Evolutionary conservation across 2,797 vertebrate genomes (phyloP), one percentile per base, ranked within the genome.

Genomic region (Microctenopoma stevenorrisi): DNA sequence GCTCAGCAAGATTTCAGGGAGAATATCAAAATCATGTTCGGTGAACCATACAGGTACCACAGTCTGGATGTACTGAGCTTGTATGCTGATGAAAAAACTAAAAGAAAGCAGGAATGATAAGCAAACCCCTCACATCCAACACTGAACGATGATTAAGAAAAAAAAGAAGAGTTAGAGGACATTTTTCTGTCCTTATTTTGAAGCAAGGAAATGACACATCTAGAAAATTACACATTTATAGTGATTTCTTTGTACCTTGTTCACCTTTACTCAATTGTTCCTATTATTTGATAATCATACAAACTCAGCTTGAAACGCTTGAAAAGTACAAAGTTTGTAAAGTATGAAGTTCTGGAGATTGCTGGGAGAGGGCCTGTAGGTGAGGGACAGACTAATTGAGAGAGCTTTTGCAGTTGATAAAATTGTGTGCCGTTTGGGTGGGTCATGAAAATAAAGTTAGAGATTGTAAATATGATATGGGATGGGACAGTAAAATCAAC

Each of bases 291-390:
- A 12, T 44, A 44, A 16, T 40, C 38, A 40, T 50, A 46, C n/a
- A 67, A 79, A 68, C 44, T 76, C 40, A 66, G 73, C 35, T 49
- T 52, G 48, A 66, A 77, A 75, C 64, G 74, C 82, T 60, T 74
- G 51, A 22, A 22, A 22, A 22, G 22, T 22, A 22, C 22, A 22
- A 22, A 22, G 22, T 22, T 22, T 1, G 2, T 22, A 70, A 79
- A 85, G 67, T 66, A 33, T 61, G 46, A 79, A 6, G 66, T 68
- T 56, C 52, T 47, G 16, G 54, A 76, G 67, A 52, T 26, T 0
- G 56, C 54, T 6, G 0, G 40, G 30, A 85, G 72, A 59, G 59
- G 44, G 48, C 56, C 67, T 5, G 5, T n/a, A 61, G 70, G 59
- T 12, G 40, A 56, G 53, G 7, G 64, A 55, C 64, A 66, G 61